A percentile compares a stretch with the other conserved stretches of the same genome.
Conservation (phyloP, 2,113 vertebrate genomes). For the Okapia johnstoni region DNA sequence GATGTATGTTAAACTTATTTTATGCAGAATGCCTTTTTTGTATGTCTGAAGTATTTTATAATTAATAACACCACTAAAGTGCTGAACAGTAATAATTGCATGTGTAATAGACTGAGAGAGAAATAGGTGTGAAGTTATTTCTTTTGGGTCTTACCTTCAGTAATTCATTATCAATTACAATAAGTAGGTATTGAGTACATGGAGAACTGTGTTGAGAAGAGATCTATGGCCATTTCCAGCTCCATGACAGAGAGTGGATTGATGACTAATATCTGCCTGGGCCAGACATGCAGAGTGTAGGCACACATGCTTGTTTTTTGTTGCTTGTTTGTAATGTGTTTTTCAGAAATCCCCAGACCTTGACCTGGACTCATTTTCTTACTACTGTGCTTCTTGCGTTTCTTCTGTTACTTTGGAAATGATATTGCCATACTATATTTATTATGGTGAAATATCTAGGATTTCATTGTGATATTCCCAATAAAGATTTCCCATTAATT, state of each 20-base stretch:
- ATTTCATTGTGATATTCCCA: slow-evolving; percentile 21
- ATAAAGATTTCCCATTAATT: not conserved
- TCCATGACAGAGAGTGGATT: not conserved
- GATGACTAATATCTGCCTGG: not conserved
- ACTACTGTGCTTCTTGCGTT: not conserved
- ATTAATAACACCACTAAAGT: not conserved
- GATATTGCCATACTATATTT: not conserved
- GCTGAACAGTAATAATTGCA: not conserved
- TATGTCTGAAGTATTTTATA: slow-evolving; percentile 30
- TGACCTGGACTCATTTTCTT: not conserved
- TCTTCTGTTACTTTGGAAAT: slow-evolving; percentile 20
- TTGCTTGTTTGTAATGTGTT: not conserved
- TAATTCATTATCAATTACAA: not conserved
- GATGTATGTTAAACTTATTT: slow-evolving; percentile 37
- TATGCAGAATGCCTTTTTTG: not conserved
- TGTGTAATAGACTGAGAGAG: slow-evolving; percentile 3
- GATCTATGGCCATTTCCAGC: not conserved
- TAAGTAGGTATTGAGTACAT: not conserved
- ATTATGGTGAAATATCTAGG: not conserved
- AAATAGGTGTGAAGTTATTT: not conserved
- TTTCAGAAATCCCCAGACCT: not conserved
- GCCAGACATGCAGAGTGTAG: not conserved
- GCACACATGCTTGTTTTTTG: not conserved
- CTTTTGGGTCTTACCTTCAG: not conserved
- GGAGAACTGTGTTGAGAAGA: not conserved